These are phyloP conservation scores for Beris morrisii DNA, from an alignment of 2,888 invertebrate species.

Conservation along the genomic window DNA sequence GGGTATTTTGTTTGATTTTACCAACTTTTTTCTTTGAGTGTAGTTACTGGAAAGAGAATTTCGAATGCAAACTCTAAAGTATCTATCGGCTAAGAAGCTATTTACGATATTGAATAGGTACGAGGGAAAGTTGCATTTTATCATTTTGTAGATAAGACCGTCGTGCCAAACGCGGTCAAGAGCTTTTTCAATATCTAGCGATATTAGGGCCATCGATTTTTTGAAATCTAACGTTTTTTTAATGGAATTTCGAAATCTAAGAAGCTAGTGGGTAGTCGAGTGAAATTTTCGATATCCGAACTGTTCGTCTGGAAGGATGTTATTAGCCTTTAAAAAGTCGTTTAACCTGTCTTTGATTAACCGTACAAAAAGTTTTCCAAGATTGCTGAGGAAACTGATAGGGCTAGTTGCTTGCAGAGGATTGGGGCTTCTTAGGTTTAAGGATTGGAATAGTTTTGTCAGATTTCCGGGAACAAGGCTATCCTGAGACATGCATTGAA, in stretches of 20 bases:
- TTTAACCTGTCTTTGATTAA: neutral
- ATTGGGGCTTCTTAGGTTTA: neutral
- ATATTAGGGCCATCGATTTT: neutral
- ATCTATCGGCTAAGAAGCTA: too few species aligned
- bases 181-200: conserved; percentile 11
- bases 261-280: neutral
- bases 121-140: too few species aligned
- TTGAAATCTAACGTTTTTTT: neutral
- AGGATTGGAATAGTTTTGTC: conserved; percentile 4
- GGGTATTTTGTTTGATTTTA: too few species aligned
- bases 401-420: conserved; percentile 7
- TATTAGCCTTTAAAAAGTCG: neutral
- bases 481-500: conserved; percentile 12
- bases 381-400: conserved; percentile 8
- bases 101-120: too few species aligned
- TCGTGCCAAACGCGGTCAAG: conserved; percentile 5
- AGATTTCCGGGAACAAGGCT: conserved; percentile 7
- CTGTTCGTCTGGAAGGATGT: neutral
- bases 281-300: conserved; percentile 2
- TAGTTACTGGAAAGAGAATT: too few species aligned
- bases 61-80: too few species aligned
- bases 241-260: neutral
- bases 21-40: too few species aligned
- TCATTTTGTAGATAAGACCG: neutral
- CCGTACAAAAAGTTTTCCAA: conserved; percentile 19